Percentiles rank a stretch among this genome's conserved stretches.
Conservation (phyloP, 2,888 invertebrate genomes). For the Drosophila pseudotakahashii region DNA sequence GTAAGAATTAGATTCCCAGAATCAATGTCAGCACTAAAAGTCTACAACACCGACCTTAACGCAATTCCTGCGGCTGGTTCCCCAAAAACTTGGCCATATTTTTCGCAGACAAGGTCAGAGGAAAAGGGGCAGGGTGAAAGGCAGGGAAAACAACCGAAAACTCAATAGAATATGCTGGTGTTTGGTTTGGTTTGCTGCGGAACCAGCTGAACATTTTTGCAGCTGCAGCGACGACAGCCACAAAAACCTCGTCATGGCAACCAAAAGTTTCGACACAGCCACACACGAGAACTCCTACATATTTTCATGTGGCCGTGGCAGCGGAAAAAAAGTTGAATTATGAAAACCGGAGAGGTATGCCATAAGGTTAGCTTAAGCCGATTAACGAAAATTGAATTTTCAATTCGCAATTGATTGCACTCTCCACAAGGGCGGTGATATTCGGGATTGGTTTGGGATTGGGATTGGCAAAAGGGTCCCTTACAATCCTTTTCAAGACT, state of each 20-base stretch:
- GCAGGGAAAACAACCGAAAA: constrained; percentile 18
- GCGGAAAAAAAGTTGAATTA: constrained; percentile 34
- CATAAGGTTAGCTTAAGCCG: constrained; percentile 68
- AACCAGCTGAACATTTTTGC: constrained; percentile 26
- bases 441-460: neutral
- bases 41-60: neutral
- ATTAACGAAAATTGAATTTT: constrained; percentile 76
- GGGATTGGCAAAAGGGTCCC: constrained; percentile 1
- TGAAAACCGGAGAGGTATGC: constrained; percentile 39
- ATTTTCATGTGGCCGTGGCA: constrained; percentile 11
- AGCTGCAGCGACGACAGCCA: constrained; percentile 34
- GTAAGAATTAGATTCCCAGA: neutral
- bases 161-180: constrained; percentile 36
- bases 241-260: constrained; percentile 43
- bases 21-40: constrained; percentile 22
- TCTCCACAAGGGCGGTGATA: constrained; percentile 17
- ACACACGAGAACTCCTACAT: constrained; percentile 7
- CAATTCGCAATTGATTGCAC: constrained; percentile 73
- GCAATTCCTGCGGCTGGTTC: constrained; percentile 12
- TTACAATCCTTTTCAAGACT: constrained; percentile 19
- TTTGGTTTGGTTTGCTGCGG: constrained; percentile 12
- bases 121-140: neutral
- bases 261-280: constrained; percentile 32
- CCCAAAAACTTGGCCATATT: constrained; percentile 25
- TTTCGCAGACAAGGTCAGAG: constrained; percentile 13